phyloP scores from a whole-genome alignment of 2,113 vertebrate species.

The Myiozetetes cayanensis region DNA sequence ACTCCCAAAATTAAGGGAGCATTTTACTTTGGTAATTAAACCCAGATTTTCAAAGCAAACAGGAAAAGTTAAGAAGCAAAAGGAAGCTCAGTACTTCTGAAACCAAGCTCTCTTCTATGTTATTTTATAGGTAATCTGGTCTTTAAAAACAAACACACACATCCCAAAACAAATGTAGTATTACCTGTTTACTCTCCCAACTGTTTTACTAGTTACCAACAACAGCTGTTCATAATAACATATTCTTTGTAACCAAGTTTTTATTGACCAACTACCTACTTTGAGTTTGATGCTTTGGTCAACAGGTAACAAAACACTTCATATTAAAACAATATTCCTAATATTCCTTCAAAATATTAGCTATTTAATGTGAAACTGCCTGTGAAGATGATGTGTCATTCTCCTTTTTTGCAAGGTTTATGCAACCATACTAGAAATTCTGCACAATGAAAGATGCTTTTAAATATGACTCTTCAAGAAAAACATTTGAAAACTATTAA shows the following conservation, averaged over 20 bases:
- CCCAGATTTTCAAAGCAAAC: background rate
- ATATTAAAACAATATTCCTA: background rate
- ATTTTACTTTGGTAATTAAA: slow-evolving; percentile 11
- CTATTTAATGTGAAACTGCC: background rate
- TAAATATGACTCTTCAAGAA: background rate
- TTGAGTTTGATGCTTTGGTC: background rate
- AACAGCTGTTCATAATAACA: accelerated
- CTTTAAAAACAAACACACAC: background rate
- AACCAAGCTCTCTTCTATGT: background rate
- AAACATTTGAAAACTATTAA: background rate
- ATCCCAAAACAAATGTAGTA: background rate
- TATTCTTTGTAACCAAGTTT: background rate
- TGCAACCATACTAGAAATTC: background rate
- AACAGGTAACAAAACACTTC: background rate
- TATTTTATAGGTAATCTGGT: background rate
- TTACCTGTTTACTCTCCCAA: background rate
- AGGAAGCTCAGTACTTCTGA: background rate
- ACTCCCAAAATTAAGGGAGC: slow-evolving; percentile 1
- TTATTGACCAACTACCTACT: background rate
- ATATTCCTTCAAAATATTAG: background rate
- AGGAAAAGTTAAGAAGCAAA: background rate
- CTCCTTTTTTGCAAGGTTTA: background rate
- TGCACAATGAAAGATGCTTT: background rate
- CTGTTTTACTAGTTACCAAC: background rate
- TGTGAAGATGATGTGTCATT: background rate